Conservation (phyloP, 2,113 vertebrate species). For the Brachypteracias leptosomus region DNA sequence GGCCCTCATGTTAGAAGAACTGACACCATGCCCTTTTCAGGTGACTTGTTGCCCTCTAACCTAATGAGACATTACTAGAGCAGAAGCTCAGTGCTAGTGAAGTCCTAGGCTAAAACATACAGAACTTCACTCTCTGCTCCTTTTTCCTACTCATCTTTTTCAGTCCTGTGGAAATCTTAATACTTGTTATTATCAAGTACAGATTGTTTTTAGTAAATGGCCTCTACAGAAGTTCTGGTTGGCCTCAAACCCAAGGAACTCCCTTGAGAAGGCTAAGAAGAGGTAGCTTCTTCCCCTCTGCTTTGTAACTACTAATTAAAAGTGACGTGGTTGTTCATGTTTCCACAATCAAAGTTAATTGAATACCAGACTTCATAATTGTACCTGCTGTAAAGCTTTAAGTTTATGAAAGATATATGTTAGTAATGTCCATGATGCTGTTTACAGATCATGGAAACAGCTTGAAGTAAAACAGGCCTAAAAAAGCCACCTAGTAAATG, state of each 20-base stretch:
- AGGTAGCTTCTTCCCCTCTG: neutral
- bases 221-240: neutral
- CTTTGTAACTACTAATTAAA: neutral
- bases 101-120: neutral
- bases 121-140: neutral
- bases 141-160: neutral
- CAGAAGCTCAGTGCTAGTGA: neutral
- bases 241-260: neutral
- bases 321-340: neutral
- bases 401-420: neutral
- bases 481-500: no score
- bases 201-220: neutral
- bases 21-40: neutral
- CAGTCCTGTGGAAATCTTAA: neutral
- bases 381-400: neutral
- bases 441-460: neutral
- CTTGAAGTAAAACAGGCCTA: neutral
- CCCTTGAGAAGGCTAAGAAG: neutral
- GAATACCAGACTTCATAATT: neutral
- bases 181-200: neutral
- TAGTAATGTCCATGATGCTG: neutral
- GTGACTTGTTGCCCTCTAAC: neutral
- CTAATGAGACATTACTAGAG: neutral
- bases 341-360: neutral
- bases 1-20: neutral